These are phyloP conservation scores for Linnaemya vulpina DNA, from an alignment of 2,888 invertebrate species.

Conservation along the genomic window DNA sequence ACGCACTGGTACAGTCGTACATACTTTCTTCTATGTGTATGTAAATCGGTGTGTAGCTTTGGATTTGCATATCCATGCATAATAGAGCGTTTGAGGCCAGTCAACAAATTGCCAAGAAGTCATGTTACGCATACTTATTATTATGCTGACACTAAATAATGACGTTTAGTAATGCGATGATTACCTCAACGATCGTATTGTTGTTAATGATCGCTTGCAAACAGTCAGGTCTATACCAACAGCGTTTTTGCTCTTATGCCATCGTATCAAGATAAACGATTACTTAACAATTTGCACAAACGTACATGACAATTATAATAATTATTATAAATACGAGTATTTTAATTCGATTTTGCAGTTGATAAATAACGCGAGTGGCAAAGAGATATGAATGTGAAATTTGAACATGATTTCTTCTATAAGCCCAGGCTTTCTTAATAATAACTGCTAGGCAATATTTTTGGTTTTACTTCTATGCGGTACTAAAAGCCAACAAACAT, in stretches of 20 bases:
- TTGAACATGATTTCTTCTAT: slow-evolving; percentile 28
- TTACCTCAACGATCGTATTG: slow-evolving; percentile 24
- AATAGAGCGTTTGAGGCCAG: slow-evolving; percentile 47
- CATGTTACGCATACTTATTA: slow-evolving; percentile 70
- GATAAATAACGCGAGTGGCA: not conserved
- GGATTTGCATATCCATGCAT: slow-evolving; percentile 36
- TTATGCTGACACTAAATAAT: slow-evolving; percentile 45
- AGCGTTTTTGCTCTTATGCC: slow-evolving; percentile 62
- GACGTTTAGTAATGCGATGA: slow-evolving; percentile 30
- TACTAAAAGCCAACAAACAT: too few species aligned
- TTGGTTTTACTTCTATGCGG: too few species aligned
- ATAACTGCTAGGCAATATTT: not conserved
- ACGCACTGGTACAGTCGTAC: not conserved
- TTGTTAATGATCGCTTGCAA: slow-evolving; percentile 33
- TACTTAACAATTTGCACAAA: slow-evolving; percentile 71
- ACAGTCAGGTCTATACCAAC: not conserved
- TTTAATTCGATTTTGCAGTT: slow-evolving; percentile 44
- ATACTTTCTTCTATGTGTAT: not conserved
- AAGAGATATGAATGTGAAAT: not conserved
- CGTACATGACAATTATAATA: slow-evolving; percentile 69
- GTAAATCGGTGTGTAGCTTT: not conserved
- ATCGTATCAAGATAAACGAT: slow-evolving; percentile 59
- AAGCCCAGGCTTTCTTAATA: slow-evolving; percentile 7
- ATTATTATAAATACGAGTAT: slow-evolving; percentile 64
- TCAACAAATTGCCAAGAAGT: slow-evolving; percentile 57